Evolutionary conservation across 2,113 vertebrate genomes (phyloP).

Genomic region (Thalassarche chlororhynchos): DNA sequence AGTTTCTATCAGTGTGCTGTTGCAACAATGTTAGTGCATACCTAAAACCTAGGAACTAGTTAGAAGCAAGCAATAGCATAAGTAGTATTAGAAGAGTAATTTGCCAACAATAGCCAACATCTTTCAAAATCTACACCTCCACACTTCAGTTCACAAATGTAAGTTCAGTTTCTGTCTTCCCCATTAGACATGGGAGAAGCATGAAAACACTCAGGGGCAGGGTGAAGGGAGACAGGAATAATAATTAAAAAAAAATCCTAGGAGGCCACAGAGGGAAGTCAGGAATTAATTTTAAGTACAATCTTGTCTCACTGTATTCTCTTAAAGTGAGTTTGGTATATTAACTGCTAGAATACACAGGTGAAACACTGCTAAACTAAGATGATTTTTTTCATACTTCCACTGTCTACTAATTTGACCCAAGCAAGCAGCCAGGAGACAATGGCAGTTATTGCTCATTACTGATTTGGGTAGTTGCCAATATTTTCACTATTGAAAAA

Average conservation of each 20-base stretch:
- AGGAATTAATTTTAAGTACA: not conserved
- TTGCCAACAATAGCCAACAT: conserved; percentile 35
- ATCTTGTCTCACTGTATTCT: not conserved
- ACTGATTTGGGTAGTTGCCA: not conserved
- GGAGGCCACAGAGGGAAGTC: not conserved
- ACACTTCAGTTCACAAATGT: not conserved
- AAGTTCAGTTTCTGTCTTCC: not conserved
- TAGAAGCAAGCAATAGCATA: conserved; percentile 46
- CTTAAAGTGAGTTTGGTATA: not conserved
- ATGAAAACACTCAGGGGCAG: not conserved
- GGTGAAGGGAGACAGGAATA: not conserved
- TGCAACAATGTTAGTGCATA: not conserved
- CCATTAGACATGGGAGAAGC: not conserved
- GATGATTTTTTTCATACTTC: not conserved
- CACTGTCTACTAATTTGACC: not conserved
- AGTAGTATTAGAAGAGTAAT: not conserved
- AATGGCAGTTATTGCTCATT: not conserved
- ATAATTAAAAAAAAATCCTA: not conserved
- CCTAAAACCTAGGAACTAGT: conserved; percentile 49
- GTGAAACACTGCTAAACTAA: not conserved
- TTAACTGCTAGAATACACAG: not conserved
- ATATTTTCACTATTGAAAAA: not conserved
- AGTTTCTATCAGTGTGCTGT: conserved; percentile 2
- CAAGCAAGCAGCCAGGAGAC: not conserved
- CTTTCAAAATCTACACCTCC: conserved; percentile 41